Evolutionary conservation across 2,113 vertebrate genomes (phyloP), one percentile per base, ranked within the genome.

Genomic region (Gracilinanus agilis): DNA sequence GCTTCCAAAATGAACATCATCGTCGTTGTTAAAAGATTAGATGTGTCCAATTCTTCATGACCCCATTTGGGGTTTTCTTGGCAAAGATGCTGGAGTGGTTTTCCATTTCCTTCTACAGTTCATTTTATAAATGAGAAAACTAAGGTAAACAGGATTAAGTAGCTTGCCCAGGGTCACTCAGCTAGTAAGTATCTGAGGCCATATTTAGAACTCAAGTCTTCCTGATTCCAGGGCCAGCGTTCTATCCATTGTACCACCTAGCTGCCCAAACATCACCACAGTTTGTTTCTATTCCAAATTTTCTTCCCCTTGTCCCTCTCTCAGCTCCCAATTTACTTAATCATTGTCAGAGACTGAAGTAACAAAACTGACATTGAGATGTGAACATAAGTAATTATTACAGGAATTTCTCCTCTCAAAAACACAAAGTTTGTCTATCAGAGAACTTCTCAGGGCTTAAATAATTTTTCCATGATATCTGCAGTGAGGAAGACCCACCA

Each of bases 391-490:
- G 11, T 24, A 53, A 58, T 91, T 56, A 40, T 40, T 40, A 83
- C n/a, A 83, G n/a, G 9, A 55, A 55, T 54, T 49, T 27, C 53
- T 90, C 83, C 55, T 58, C 44, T 93, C 23, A 1, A 75, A n/a
- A 91, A 88, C 53, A 90, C 90, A 96, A 95, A 95, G 24, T 90
- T 6, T 44, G n/a, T 75, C 53, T 16, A 94, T 12, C 53, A 40
- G 44, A 94, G 49, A 95, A 90, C 13, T 2, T 58, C 54, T 8
- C 9, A 49, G 90, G 56, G 6, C 44, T n/a, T 40, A 95, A 95
- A 55, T 94, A 40, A 40, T 67, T 55, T 91, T 90, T 27, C 56
- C 95, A 40, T 44, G 90, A 23, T 49, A 9, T 21, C 49, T 90
- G n/a, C 21, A 11, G 27, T 75, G 44, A 94, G 53, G 6, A 11